These are phyloP conservation scores for Netelia virgata DNA, from an alignment of 2,888 invertebrate genomes.

Conservation along the genomic window DNA sequence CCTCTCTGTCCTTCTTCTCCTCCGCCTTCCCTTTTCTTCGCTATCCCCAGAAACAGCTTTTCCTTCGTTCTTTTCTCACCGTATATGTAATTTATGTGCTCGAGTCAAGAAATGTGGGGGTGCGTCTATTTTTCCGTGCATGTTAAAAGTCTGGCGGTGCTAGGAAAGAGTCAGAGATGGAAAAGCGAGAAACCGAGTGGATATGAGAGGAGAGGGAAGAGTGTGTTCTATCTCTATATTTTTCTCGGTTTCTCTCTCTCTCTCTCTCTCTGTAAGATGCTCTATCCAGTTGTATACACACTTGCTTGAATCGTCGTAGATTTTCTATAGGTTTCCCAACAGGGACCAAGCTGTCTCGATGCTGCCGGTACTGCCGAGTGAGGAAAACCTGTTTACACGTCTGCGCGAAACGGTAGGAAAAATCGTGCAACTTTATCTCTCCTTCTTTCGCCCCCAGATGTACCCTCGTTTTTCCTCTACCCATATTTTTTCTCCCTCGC, in stretches of 20 bases:
- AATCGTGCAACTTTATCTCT: constrained; percentile 77
- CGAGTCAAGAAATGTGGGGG: constrained; percentile 56
- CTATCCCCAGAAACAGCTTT: constrained; percentile 43
- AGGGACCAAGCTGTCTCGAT: constrained; percentile 65
- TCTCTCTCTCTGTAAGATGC: constrained; percentile 63
- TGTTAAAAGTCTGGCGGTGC: constrained; percentile 40
- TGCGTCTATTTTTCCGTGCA: constrained; percentile 60
- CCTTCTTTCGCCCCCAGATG: constrained; percentile 39
- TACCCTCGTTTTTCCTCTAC: neutral
- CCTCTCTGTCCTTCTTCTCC: constrained; percentile 30
- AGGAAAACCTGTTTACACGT: constrained; percentile 78
- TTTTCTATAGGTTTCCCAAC: constrained; percentile 77
- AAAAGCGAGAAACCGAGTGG: constrained; percentile 25
- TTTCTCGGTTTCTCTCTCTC: constrained; percentile 6
- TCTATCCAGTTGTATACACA: constrained; percentile 65
- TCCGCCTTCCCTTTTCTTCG: constrained; percentile 34
- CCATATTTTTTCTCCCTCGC: constrained; percentile 15
- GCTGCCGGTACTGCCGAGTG: constrained; percentile 23
- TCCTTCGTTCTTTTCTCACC: constrained; percentile 1
- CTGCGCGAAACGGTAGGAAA: constrained; percentile 70
- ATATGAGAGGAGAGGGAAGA: neutral
- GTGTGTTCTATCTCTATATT: constrained; percentile 14
- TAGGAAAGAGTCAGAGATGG: constrained; percentile 13
- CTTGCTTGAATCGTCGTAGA: constrained; percentile 79
- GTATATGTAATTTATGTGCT: constrained; percentile 53